Percentiles rank a stretch among this genome's conserved stretches.
Conservation (phyloP, 2,113 vertebrate genomes). For the Cryptoleucopteryx plumbea region DNA sequence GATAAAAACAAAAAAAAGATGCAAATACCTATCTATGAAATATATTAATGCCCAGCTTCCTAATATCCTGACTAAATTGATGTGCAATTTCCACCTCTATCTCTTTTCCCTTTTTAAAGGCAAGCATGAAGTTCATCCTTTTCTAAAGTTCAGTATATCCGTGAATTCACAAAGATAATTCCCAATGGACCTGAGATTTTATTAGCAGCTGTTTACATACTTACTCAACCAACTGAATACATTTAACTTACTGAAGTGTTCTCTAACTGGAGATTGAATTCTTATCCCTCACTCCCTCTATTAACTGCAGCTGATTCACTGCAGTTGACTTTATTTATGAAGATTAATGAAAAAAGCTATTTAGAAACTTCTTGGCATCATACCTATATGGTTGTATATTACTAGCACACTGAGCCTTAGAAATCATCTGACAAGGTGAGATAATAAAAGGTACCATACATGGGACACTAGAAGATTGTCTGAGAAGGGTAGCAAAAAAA, state of each 20-base stretch:
- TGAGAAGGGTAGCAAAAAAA: neutral
- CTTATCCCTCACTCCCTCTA: neutral
- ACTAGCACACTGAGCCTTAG: neutral
- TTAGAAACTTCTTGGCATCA: neutral
- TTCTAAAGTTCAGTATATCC: neutral
- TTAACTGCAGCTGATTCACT: neutral
- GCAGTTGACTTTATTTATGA: neutral
- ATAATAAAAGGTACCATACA: neutral
- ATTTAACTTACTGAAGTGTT: neutral
- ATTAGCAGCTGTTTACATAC: neutral
- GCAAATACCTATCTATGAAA: neutral
- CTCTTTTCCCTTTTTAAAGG: neutral
- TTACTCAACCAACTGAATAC: neutral
- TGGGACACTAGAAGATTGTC: neutral
- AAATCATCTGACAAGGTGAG: neutral
- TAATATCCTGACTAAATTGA: neutral
- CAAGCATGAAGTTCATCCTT: neutral
- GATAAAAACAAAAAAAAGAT: neutral
- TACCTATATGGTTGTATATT: accelerated
- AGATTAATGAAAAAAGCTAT: neutral
- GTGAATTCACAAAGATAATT: neutral
- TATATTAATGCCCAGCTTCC: neutral
- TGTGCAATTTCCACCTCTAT: neutral
- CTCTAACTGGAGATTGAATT: neutral
- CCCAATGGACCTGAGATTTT: neutral